Conservation (phyloP, 2,797 vertebrate genomes). For the Xiphorhynchus erythropygius region DNA sequence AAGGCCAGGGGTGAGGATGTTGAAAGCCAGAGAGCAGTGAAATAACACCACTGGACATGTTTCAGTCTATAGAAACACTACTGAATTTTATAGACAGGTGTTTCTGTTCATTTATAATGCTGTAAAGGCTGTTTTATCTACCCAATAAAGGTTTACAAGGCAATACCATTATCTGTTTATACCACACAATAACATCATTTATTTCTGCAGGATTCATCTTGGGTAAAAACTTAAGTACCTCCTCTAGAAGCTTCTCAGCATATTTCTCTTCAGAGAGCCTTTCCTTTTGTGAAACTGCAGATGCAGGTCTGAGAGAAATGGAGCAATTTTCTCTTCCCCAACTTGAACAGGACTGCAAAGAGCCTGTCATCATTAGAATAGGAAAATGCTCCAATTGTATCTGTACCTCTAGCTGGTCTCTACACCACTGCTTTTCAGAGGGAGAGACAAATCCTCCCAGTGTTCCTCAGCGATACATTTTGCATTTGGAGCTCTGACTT, state of each 20-base stretch:
- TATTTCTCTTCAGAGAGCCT: not conserved
- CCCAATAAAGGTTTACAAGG: constrained; percentile 12
- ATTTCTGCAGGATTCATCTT: not conserved
- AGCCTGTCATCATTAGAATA: not conserved
- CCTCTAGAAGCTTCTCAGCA: not conserved
- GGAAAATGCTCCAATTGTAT: not conserved
- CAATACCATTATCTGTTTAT: not conserved
- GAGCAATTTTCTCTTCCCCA: not conserved
- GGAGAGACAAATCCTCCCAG: constrained; percentile 39
- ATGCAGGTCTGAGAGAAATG: not conserved
- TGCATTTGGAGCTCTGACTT: constrained; percentile 48
- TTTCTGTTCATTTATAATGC: not conserved
- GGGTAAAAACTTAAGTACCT: not conserved
- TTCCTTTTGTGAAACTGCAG: not conserved
- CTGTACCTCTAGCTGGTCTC: not conserved
- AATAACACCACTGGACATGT: not conserved
- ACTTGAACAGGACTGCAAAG: not conserved
- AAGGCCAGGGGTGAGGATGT: not conserved
- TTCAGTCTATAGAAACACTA: not conserved
- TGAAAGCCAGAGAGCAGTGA: not conserved
- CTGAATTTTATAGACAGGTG: not conserved
- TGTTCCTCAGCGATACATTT: constrained; percentile 39
- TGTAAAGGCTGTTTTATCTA: not conserved
- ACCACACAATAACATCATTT: not conserved
- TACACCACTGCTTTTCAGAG: not conserved